phyloP scores from a whole-genome alignment of 1,140 invertebrate species.

The Eciton burchellii region DNA sequence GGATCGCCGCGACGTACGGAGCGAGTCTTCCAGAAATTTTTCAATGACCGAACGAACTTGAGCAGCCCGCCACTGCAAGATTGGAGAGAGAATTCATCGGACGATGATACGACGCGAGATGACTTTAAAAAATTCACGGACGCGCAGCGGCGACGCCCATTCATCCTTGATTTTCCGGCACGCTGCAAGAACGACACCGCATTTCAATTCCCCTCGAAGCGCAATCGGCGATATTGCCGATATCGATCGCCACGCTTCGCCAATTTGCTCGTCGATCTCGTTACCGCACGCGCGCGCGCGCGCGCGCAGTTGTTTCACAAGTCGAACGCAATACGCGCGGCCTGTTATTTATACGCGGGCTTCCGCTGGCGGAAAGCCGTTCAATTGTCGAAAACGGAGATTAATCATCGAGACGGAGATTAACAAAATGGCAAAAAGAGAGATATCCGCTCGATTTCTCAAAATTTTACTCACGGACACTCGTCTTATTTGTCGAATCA shows the following conservation, averaged over 20 bases:
- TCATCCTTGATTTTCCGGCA: constrained; percentile 55
- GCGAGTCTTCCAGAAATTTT: neutral
- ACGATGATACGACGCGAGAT: constrained; percentile 15
- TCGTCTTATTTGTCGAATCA: neutral
- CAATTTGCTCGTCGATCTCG: constrained; percentile 65
- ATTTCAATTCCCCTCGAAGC: constrained; percentile 54
- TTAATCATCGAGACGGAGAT: neutral
- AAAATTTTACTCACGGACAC: no score
- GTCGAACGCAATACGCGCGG: constrained; percentile 15
- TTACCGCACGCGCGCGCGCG: constrained; percentile 2
- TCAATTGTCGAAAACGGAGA: constrained; percentile 26
- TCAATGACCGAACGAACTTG: neutral
- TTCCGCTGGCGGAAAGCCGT: constrained; percentile 8
- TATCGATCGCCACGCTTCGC: constrained; percentile 58
- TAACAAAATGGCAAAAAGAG: neutral
- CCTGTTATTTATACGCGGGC: constrained; percentile 24
- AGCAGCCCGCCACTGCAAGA: neutral
- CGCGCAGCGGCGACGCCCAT: neutral
- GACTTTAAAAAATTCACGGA: constrained; percentile 38
- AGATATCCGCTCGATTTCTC: neutral
- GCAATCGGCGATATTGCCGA: constrained; percentile 66
- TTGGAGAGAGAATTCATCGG: constrained; percentile 30
- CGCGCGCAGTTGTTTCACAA: constrained; percentile 29
- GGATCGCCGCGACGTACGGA: no score
- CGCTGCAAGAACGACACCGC: constrained; percentile 38